Evolutionary conservation across 2,888 invertebrate genomes (phyloP), one percentile per base, ranked within the genome.

Genomic region (Atrina japonica): DNA sequence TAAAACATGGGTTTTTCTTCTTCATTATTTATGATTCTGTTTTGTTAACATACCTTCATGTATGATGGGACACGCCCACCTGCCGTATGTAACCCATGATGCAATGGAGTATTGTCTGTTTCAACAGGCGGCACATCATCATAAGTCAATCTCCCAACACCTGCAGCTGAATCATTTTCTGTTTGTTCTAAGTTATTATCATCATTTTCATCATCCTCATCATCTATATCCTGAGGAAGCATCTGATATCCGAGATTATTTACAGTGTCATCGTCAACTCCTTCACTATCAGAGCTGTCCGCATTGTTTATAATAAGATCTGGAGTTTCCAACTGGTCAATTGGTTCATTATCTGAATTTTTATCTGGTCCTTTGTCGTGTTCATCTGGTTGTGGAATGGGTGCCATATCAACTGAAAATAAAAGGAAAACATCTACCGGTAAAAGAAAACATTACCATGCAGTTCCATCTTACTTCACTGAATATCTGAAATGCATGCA

Each of bases 231-330:
- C 49, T 83, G 81, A 16, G 80, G 64, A 1, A 83, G 55, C 63
- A 77, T 72, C 63, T 78, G 76, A 43, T 83, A 82, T 23, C 84
- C 83, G 61, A 30, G 7, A 25, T 47, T 23, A 29, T 45, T 40
- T 30, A 43, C 45, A 21, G 29, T 45, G 9, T 52, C 77, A 23
- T 74, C 77, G 27, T 73, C 77, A 21, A 75, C 81, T 59, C 70
- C 77, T 9, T 81, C 81, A 53, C 75, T 75, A 18, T 81, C 79
- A 18, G 80, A 76, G 23, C 73, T 75, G 7, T 68, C 75, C 14
- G 53, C 77, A 55, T 77, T 72, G 23, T 35, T 35, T 35, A 83
- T 80, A 7, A 81, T 61, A 21, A 79, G 73, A 69, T 81, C 78
- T 25, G 77, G 80, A 56, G 76, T 56, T 9, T 78, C 78, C 11